Evolutionary conservation across 2,113 vertebrate species (phyloP).

Genomic region (Sylvilagus bachmani): DNA sequence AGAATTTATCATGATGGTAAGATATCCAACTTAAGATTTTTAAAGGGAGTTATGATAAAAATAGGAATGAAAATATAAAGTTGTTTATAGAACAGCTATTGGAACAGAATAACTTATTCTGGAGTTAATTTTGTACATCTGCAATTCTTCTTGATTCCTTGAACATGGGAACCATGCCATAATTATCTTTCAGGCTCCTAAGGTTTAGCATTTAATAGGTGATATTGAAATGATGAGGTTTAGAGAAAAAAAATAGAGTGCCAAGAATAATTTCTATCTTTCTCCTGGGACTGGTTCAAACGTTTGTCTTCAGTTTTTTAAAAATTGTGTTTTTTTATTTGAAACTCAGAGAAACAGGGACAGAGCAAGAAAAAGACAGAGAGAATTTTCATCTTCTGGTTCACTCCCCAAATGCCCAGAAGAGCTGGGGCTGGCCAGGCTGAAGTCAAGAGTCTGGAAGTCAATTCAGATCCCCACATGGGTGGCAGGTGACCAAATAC

Average conservation of each 20-base stretch:
- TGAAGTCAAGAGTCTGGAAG: no score
- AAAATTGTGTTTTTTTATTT: no score
- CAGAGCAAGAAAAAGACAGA: no score
- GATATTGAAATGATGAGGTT: neutral
- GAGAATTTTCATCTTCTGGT: no score
- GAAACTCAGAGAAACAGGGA: no score
- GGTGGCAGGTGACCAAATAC: no score
- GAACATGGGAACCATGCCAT: neutral
- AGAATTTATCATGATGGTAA: neutral
- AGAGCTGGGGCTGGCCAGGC: no score
- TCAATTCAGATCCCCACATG: no score
- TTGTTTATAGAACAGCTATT: neutral
- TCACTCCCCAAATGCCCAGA: no score
- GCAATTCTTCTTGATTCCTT: neutral
- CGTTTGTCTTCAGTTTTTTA: neutral
- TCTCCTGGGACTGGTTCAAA: conserved; percentile 17
- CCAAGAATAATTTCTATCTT: neutral
- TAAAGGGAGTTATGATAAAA: neutral
- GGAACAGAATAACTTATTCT: neutral
- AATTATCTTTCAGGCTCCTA: neutral
- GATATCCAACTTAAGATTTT: neutral
- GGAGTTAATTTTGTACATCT: neutral
- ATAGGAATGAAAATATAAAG: neutral
- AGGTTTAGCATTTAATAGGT: conserved; percentile 21
- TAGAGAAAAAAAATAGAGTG: neutral